Evolutionary conservation across 2,888 invertebrate genomes (phyloP).

Genomic region (Tenthredo notha): DNA sequence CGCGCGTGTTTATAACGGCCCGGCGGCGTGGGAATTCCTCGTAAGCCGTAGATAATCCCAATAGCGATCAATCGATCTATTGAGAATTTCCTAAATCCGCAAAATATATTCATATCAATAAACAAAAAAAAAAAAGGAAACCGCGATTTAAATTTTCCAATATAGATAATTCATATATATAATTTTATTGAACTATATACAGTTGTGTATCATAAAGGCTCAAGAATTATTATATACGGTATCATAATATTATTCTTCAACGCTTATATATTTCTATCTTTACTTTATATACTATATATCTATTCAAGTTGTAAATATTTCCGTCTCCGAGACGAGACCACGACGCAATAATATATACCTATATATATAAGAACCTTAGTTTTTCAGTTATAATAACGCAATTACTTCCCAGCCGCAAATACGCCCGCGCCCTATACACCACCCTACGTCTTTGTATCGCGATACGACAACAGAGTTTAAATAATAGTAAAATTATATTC

Average conservation of each 20-base stretch:
- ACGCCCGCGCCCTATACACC: neutral
- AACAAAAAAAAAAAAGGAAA: neutral
- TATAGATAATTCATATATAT: no score
- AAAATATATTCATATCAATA: neutral
- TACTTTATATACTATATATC: no score
- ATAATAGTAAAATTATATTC: no score
- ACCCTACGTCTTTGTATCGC: no score
- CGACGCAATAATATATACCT: neutral
- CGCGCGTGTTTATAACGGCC: no score
- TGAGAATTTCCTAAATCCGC: neutral
- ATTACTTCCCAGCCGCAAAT: constrained; percentile 34
- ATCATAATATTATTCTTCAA: neutral
- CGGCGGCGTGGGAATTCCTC: neutral
- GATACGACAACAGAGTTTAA: no score
- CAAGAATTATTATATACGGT: no score
- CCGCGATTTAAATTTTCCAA: neutral
- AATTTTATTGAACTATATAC: no score
- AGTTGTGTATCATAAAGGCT: no score
- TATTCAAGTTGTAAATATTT: neutral
- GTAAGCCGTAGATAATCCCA: neutral
- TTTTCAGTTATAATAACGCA: constrained; percentile 47
- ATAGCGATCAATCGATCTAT: neutral
- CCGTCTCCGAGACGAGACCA: neutral
- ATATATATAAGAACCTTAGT: neutral
- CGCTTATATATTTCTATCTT: neutral